A percentile compares a stretch with the other conserved stretches of the same genome.
These are phyloP conservation scores for Misgurnus anguillicaudatus DNA, from an alignment of 2,113 vertebrate species.

Conservation along the genomic window DNA sequence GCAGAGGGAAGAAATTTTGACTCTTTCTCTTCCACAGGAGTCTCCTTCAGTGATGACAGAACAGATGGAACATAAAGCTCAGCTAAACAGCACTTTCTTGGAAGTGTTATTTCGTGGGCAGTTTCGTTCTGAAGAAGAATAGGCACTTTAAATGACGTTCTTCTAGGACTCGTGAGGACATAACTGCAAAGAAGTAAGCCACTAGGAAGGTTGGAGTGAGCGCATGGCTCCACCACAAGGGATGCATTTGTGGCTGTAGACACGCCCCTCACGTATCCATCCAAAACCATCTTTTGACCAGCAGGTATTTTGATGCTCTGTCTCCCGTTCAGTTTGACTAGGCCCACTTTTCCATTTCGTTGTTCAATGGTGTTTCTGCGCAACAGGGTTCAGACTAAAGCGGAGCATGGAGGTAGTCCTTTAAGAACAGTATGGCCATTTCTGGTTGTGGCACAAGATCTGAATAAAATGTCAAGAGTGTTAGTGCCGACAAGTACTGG, in stretches of 20 bases:
- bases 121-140: conserved; percentile 29
- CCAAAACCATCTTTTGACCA: not conserved
- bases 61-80: not conserved
- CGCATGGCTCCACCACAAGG: not conserved
- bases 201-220: not conserved
- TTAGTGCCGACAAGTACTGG: not conserved
- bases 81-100: not conserved
- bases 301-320: not conserved
- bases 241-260: not conserved
- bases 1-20: too few species aligned
- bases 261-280: not conserved
- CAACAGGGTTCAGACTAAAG: not conserved
- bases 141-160: conserved; percentile 13
- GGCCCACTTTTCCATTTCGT: not conserved
- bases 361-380: not conserved
- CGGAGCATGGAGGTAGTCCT: not conserved
- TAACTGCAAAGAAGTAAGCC: conserved; percentile 21
- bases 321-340: not conserved
- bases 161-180: not conserved
- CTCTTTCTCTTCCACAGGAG: not conserved
- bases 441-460: not conserved
- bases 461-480: conserved; percentile 23
- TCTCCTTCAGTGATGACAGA: not conserved
- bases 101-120: conserved; percentile 3
- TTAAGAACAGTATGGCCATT: not conserved